phyloP scores from a whole-genome alignment of 2,113 vertebrate genomes.

The Elanoides forficatus region DNA sequence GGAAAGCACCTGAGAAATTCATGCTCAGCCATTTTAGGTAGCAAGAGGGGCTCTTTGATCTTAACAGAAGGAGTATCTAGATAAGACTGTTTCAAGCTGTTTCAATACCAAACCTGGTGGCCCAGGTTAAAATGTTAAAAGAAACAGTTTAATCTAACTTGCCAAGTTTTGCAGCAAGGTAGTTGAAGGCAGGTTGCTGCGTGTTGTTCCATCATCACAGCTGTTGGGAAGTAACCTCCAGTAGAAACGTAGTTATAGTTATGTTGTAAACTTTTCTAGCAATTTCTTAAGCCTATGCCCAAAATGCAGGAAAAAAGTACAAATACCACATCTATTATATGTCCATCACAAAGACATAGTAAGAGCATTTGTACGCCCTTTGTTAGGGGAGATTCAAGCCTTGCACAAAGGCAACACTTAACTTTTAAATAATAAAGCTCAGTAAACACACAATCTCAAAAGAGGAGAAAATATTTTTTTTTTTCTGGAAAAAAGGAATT shows the following conservation, averaged over 20 bases:
- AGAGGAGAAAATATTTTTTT: neutral
- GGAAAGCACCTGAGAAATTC: neutral
- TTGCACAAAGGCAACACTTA: neutral
- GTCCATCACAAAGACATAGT: neutral
- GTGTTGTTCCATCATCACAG: neutral
- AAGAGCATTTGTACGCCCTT: neutral
- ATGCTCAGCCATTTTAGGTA: neutral
- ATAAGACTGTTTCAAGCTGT: neutral
- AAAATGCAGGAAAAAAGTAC: neutral
- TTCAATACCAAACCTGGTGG: neutral
- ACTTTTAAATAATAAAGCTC: neutral
- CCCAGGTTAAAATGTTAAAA: neutral
- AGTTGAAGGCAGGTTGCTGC: neutral
- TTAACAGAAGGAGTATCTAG: neutral
- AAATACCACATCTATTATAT: neutral
- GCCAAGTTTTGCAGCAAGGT: neutral
- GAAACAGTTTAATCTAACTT: neutral
- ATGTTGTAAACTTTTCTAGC: neutral
- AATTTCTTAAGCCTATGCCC: neutral
- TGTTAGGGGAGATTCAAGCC: neutral
- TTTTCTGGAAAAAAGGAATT: neutral
- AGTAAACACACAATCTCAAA: neutral
- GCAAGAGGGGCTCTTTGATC: neutral
- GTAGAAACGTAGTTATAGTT: neutral
- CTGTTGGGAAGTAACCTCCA: neutral